phyloP scores from a whole-genome alignment of 2,113 vertebrate species.

The Perca flavescens region DNA sequence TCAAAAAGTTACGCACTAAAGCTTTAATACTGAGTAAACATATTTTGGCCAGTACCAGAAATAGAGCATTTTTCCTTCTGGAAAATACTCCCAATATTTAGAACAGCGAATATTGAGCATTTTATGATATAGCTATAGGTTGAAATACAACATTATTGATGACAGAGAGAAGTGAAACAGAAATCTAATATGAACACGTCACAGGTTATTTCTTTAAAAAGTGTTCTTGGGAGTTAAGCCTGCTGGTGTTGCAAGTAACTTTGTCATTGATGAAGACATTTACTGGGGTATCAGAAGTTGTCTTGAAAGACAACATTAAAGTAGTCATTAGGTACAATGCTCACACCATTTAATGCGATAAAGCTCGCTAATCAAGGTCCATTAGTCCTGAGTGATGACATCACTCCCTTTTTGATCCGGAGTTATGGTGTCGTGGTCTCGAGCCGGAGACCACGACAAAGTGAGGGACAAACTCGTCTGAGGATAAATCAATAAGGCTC shows the following conservation, averaged over 20 bases:
- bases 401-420: slow-evolving; percentile 52
- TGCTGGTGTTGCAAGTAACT: neutral
- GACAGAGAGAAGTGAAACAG: slow-evolving; percentile 3
- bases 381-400: slow-evolving; percentile 71
- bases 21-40: neutral
- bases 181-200: slow-evolving; percentile 31
- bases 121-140: neutral
- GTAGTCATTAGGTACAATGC: slow-evolving; percentile 52
- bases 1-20: too few relatives aligned
- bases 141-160: slow-evolving; percentile 2
- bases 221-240: neutral
- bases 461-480: slow-evolving; percentile 50
- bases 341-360: slow-evolving; percentile 68
- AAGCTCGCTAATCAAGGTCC: slow-evolving; percentile 53
- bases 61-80: neutral
- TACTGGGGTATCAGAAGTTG: neutral
- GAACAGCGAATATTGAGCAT: slow-evolving; percentile 1
- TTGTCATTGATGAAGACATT: slow-evolving; percentile 9
- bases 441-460: slow-evolving; percentile 22
- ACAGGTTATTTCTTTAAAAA: slow-evolving; percentile 21
- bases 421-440: slow-evolving; percentile 50
- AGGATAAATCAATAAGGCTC: slow-evolving; percentile 57
- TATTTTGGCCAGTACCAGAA: neutral
- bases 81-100: neutral
- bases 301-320: slow-evolving; percentile 50